Base-by-base conservation (phyloP, 2,113 vertebrate genomes). In the Leptocoma aspasia region DNA sequence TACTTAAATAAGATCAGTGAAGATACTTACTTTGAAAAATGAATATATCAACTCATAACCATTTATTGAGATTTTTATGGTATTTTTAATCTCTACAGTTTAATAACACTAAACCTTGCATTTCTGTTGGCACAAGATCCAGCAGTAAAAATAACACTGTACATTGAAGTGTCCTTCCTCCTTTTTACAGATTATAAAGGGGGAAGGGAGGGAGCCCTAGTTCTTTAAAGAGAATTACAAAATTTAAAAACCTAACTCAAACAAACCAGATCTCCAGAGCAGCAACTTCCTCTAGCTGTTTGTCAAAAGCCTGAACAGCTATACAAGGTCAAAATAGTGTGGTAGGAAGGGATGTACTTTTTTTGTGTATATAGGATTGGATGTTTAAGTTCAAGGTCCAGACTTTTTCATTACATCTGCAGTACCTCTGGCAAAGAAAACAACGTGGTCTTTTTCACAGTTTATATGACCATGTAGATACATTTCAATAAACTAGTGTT, bases 401-500 rank as follows among this genome's bases (percentile, higher is more conserved):
- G 47, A 83, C 45, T 63, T 52, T 93, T 83, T 87, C 66, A 71
- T 80, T 95, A 73, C 83, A 54, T 94, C 63, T 88, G 26, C 59
- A 80, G 30, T 68, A 89, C 68, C n/a, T 82, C 64, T 72, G 85
- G 57, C 52, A 82, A 94, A 93, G 33, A 80, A 92, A 93, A 73
- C 24, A 95, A 75, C 5, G 2, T 65, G 64, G 41, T 37, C 63
- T 84, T 89, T 95, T 78, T 71, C 85, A 59, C 53, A 72, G 73
- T 96, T 94, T 96, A 95, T 93, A 75, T 52, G 76, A 56, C 53
- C 24, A 22, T 75, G 60, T 73, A 86, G 45, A 60, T 84, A 90
- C 54, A 49, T 96, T 90, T 94, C 80, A 95, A 94, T 97, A 96
- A 96, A 90, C 30, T 54, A 35, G 20, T 92, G 90, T 96, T 97